These are phyloP conservation scores for Macroramphosus scolopax DNA, from an alignment of 2,797 vertebrate genomes.

Conservation along the genomic window DNA sequence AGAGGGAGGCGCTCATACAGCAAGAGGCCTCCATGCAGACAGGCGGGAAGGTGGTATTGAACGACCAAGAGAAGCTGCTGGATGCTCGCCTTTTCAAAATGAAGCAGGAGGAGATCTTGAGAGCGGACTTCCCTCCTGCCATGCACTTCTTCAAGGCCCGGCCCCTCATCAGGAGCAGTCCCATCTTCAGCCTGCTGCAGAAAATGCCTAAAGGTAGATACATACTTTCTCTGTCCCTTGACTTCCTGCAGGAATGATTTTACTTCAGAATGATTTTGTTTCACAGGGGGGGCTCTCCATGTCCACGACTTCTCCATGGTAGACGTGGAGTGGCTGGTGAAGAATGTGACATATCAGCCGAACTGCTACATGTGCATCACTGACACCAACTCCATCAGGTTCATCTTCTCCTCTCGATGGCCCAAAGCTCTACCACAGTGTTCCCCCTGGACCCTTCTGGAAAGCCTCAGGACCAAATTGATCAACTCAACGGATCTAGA, in stretches of 20 bases:
- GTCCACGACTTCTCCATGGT: constrained; percentile 83
- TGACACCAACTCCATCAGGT: constrained; percentile 52
- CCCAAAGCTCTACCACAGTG: constrained; percentile 64
- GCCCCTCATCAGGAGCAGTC: constrained; percentile 65
- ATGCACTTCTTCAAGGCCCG: constrained; percentile 91
- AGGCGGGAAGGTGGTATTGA: constrained; percentile 77
- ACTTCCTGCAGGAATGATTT: neutral
- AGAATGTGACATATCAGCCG: constrained; percentile 84
- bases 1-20: constrained; percentile 66
- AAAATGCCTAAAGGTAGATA: constrained; percentile 77
- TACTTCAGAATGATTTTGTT: neutral
- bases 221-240: neutral
- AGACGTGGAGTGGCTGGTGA: constrained; percentile 83
- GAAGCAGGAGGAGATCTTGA: constrained; percentile 75
- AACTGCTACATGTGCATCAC: constrained; percentile 86
- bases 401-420: constrained; percentile 75
- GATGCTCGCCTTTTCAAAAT: constrained; percentile 71
- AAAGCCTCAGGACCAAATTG: constrained; percentile 71
- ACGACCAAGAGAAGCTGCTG: constrained; percentile 67
- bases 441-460: constrained; percentile 82
- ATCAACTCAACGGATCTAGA: constrained; percentile 80
- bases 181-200: constrained; percentile 72
- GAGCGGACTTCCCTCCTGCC: constrained; percentile 80
- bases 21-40: constrained; percentile 71
- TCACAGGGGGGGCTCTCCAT: constrained; percentile 85